phyloP scores from a whole-genome alignment of 2,113 vertebrate species.

The Dasyornis broadbenti region DNA sequence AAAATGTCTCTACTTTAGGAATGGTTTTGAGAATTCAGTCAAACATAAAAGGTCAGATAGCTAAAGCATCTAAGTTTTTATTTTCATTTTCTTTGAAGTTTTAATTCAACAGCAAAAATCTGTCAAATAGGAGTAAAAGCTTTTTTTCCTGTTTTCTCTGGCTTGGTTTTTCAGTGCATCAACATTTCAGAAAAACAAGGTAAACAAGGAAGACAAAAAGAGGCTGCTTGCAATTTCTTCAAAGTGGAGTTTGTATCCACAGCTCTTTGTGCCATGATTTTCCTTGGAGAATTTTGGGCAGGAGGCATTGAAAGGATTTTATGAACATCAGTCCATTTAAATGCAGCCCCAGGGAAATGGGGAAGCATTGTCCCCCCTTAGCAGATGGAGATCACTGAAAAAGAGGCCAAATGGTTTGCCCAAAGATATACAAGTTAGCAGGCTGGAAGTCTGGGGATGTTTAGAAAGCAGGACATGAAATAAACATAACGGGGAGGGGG shows the following conservation, averaged over 20 bases:
- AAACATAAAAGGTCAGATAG: background rate
- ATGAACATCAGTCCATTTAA: background rate
- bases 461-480: background rate
- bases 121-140: background rate
- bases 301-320: background rate
- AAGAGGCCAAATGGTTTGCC: conserved; percentile 5
- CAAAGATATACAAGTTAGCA: background rate
- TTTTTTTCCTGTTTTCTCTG: background rate
- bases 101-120: background rate
- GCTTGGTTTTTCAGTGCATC: background rate
- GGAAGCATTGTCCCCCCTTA: background rate
- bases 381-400: background rate
- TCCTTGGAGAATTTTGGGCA: background rate
- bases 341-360: background rate
- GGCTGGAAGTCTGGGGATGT: background rate
- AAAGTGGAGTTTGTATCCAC: background rate
- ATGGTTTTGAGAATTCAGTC: background rate
- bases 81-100: background rate
- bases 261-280: background rate
- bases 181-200: background rate
- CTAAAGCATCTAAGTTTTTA: background rate
- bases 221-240: background rate
- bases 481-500: background rate
- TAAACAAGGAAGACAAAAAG: background rate
- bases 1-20: background rate